Conservation (phyloP, 2,888 invertebrate genomes). For the Caenorhabditis becei region DNA sequence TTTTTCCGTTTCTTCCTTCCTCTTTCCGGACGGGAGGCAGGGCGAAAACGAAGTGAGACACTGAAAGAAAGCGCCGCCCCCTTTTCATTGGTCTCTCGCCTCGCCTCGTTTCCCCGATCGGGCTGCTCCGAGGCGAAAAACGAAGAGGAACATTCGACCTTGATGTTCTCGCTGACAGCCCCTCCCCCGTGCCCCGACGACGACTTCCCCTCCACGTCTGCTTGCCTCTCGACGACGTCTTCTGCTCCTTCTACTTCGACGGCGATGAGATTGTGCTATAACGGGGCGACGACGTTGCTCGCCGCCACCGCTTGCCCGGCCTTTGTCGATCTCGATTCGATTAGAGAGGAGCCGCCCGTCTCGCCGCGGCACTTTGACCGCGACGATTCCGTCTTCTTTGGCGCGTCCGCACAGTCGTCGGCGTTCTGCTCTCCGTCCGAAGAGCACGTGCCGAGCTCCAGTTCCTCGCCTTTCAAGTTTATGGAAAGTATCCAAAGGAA, state of each 20-base stretch:
- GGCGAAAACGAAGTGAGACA: background rate
- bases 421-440: constrained; percentile 27
- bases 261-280: constrained; percentile 50
- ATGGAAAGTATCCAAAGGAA: constrained; percentile 53
- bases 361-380: constrained; percentile 25
- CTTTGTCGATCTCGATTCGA: constrained; percentile 59
- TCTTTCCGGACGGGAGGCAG: constrained; percentile 21
- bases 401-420: constrained; percentile 19
- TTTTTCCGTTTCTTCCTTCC: constrained; percentile 8
- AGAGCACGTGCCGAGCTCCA: background rate
- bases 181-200: background rate
- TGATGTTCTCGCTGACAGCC: constrained; percentile 26
- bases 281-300: constrained; percentile 43
- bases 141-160: constrained; percentile 23
- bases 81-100: constrained; percentile 30
- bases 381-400: constrained; percentile 40
- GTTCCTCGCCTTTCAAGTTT: constrained; percentile 42
- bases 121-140: constrained; percentile 1
- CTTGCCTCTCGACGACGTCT: constrained; percentile 7
- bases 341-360: constrained; percentile 55
- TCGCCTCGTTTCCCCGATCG: background rate
- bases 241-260: constrained; percentile 11
- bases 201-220: constrained; percentile 11
- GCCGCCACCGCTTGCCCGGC: constrained; percentile 37
- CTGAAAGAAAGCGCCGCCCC: constrained; percentile 33